Evolutionary conservation across 1,140 invertebrate species (phyloP), one percentile per base, ranked within the genome.

Genomic region (Leucophenga varia): DNA sequence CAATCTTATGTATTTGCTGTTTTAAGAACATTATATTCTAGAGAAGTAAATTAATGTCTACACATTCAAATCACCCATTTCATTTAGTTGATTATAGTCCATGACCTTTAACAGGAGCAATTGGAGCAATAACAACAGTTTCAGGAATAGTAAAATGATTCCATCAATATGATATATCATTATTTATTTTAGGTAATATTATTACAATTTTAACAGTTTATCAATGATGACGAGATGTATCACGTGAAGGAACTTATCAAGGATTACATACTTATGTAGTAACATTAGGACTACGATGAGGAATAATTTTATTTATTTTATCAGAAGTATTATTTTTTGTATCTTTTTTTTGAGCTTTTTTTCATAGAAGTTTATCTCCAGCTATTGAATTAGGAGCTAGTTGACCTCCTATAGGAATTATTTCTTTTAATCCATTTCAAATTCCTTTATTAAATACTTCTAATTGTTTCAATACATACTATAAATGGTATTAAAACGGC

Each of bases 341-440:
- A n/a, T n/a, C n/a, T n/a, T n/a, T n/a, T n/a, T n/a, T n/a, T n/a
- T n/a, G n/a, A n/a, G n/a, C n/a, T n/a, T n/a, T n/a, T n/a, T n/a
- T n/a, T n/a, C n/a, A n/a, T 61, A n/a, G n/a, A n/a, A n/a, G n/a
- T n/a, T n/a, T n/a, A 78, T 67, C 84, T 0, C 84, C 84, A 10
- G 84, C 83, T 78, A 85, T 84, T 80, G 86, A 84, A 79, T 86
- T 85, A 30, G 84, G 84, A 9, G 80, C 78, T 76, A 86, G 64
- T 49, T 84, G 84, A 40, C 86, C 76, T 21, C 80, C 77, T 77
- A 86, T n/a, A n/a, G n/a, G n/a, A n/a, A n/a, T n/a, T n/a, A n/a
- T n/a, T n/a, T n/a, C n/a, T n/a, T n/a, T n/a, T n/a, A n/a, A n/a
- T n/a, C n/a, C n/a, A n/a, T n/a, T n/a, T n/a, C n/a, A 73, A 2